These are phyloP conservation scores for Latrodectus geometricus DNA, from an alignment of 1,140 invertebrate species.

Conservation along the genomic window DNA sequence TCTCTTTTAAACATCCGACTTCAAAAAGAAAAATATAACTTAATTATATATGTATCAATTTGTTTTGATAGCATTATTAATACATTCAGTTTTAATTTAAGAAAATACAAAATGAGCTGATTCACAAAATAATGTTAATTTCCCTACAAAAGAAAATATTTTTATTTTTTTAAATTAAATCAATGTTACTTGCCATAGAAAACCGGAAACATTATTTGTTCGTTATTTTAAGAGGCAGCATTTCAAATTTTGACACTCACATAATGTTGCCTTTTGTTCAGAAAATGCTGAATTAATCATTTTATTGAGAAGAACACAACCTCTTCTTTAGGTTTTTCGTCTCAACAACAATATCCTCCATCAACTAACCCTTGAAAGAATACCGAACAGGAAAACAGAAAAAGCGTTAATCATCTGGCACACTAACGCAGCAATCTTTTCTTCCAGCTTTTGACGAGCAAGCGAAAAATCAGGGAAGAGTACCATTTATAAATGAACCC, in stretches of 20 bases:
- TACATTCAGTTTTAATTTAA: too few relatives aligned
- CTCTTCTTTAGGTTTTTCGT: too few relatives aligned
- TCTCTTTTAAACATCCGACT: too few relatives aligned
- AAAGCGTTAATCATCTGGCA: constrained; percentile 21
- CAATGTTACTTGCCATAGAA: too few relatives aligned
- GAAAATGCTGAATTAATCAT: constrained; percentile 32
- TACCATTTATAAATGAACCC: constrained; percentile 41
- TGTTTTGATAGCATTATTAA: too few relatives aligned
- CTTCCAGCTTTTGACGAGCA: constrained; percentile 10
- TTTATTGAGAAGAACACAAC: neutral
- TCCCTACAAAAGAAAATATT: too few relatives aligned
- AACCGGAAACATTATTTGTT: too few relatives aligned
- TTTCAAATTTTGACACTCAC: constrained; percentile 28
- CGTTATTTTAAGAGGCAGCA: neutral
- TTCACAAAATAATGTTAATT: too few relatives aligned
- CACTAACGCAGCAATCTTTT: neutral
- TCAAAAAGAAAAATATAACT: too few relatives aligned
- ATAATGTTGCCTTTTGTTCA: constrained; percentile 35
- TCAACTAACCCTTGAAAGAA: neutral
- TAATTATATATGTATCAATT: too few relatives aligned
- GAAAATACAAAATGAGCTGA: too few relatives aligned
- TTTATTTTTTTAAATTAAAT: too few relatives aligned
- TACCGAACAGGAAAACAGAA: constrained; percentile 1
- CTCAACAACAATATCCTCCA: neutral
- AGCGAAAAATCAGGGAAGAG: constrained; percentile 28